Conservation (phyloP, 2,113 vertebrate species). For the Brachyhypopomus gauderio region DNA sequence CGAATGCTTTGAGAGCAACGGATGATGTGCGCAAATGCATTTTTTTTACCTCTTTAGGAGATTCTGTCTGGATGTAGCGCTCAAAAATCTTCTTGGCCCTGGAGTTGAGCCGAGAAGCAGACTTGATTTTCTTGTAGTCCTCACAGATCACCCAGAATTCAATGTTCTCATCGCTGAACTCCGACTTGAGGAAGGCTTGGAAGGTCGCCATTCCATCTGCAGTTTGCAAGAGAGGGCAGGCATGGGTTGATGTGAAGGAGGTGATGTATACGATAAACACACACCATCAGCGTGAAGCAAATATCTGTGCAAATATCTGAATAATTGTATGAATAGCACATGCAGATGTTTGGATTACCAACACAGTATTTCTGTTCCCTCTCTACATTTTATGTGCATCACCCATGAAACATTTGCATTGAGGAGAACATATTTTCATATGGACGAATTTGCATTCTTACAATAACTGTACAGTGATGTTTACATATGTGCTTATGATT, state of each 20-base stretch:
- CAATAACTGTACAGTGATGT: neutral
- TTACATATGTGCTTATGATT: conserved; percentile 17
- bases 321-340: no score
- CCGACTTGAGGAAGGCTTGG: conserved; percentile 76
- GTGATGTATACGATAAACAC: no score
- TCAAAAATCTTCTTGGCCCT: conserved; percentile 80
- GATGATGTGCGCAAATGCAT: neutral
- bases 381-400: neutral
- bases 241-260: neutral
- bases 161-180: conserved; percentile 82
- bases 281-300: no score
- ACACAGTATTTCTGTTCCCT: no score
- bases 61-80: conserved; percentile 71
- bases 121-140: conserved; percentile 75
- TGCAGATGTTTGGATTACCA: no score
- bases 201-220: conserved; percentile 76
- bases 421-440: neutral
- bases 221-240: neutral
- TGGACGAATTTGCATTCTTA: neutral
- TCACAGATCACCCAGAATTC: conserved; percentile 81
- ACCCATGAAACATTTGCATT: neutral
- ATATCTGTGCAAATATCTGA: no score
- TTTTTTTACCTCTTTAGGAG: conserved; percentile 76
- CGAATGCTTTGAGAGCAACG: neutral
- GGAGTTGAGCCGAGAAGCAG: conserved; percentile 65